A percentile compares a stretch with the other conserved stretches of the same genome.
These are phyloP conservation scores for Philypnodon macrostomus DNA, from an alignment of 2,797 vertebrate species.

Conservation along the genomic window DNA sequence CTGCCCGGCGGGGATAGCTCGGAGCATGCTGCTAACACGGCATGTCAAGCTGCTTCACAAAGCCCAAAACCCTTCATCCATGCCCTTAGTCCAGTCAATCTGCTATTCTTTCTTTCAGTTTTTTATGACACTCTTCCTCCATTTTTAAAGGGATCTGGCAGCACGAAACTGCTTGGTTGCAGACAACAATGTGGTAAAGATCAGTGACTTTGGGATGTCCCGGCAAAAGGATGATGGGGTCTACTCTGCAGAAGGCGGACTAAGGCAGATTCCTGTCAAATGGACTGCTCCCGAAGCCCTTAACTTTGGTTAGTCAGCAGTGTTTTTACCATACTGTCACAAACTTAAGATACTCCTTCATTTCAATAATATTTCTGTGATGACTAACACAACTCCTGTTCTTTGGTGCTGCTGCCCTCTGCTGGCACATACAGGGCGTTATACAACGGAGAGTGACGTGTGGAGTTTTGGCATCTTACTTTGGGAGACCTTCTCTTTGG, in stretches of 20 bases:
- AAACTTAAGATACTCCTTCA: not conserved
- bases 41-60: conserved; percentile 35
- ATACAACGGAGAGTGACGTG: conserved; percentile 90
- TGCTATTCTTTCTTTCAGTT: not conserved
- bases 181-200: conserved; percentile 87
- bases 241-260: conserved; percentile 86
- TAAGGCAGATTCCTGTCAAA: conserved; percentile 94
- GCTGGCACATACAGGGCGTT: conserved; percentile 80
- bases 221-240: conserved; percentile 89
- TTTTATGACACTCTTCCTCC: too few relatives aligned
- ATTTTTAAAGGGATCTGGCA: conserved; percentile 85
- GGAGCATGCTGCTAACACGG: conserved; percentile 26
- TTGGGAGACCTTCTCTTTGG: conserved; percentile 94
- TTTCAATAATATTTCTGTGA: conserved; percentile 31
- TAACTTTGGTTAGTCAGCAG: conserved; percentile 83
- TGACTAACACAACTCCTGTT: not conserved
- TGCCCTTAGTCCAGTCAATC: conserved; percentile 1
- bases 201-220: conserved; percentile 99
- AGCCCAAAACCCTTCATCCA: conserved; percentile 19
- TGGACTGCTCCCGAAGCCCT: conserved; percentile 96
- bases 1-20: conserved; percentile 42
- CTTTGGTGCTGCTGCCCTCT: conserved; percentile 69
- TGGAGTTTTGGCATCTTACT: conserved; percentile 96
- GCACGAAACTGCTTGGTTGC: conserved; percentile 95
- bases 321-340: conserved; percentile 7